Conservation (phyloP, 2,888 invertebrate species). For the Hipparchia sbordonii region DNA sequence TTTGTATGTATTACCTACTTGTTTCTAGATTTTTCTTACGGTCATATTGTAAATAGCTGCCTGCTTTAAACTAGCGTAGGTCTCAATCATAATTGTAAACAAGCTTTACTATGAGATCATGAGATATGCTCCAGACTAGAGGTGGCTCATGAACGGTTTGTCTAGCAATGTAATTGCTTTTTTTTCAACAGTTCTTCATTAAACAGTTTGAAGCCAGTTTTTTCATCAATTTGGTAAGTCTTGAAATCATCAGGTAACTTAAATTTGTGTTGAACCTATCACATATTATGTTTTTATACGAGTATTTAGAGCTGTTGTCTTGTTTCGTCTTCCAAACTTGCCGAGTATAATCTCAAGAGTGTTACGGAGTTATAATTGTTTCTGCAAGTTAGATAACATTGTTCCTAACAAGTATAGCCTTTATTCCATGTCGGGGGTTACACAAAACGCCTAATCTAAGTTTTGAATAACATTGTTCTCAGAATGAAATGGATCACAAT, state of each 20-base stretch:
- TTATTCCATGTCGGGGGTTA: background rate
- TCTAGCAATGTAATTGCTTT: too few relatives aligned
- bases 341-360: background rate
- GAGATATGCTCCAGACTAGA: too few relatives aligned
- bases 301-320: too few relatives aligned
- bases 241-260: too few relatives aligned
- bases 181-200: too few relatives aligned
- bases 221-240: too few relatives aligned
- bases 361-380: conserved; percentile 3
- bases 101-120: background rate
- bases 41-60: background rate
- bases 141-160: too few relatives aligned
- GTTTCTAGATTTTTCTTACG: background rate
- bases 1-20: background rate
- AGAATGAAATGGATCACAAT: background rate
- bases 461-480: conserved; percentile 4
- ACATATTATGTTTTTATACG: too few relatives aligned
- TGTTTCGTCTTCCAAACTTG: conserved; percentile 4
- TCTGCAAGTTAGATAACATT: conserved; percentile 16
- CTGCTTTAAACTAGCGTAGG: background rate
- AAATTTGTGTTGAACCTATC: too few relatives aligned
- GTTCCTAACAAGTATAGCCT: background rate
- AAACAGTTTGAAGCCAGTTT: too few relatives aligned
- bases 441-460: conserved; percentile 9
- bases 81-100: background rate